Conservation (phyloP, 1,140 invertebrate genomes). For the Lepidurus apus region DNA sequence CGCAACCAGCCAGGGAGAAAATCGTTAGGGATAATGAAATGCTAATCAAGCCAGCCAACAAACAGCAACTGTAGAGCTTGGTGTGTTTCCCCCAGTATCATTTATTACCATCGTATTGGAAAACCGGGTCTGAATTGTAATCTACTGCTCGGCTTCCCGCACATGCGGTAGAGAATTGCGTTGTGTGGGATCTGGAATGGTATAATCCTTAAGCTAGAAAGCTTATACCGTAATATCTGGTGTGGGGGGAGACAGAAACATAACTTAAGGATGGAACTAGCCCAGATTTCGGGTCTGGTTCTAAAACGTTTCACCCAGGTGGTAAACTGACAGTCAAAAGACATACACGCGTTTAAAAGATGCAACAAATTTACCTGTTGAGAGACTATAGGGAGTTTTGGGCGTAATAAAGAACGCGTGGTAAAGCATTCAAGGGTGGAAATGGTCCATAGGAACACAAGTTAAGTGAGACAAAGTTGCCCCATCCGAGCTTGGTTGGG, state of each 20-base stretch:
- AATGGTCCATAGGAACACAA: background rate
- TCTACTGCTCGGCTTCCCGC: background rate
- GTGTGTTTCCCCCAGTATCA: background rate
- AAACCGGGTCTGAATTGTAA: background rate
- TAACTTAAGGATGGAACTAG: too few species aligned
- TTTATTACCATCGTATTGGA: background rate
- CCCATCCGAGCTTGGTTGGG: background rate
- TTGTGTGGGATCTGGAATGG: too few species aligned
- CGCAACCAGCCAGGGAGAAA: background rate
- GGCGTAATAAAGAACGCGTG: background rate
- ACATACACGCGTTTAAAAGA: background rate
- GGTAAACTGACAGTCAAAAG: too few species aligned
- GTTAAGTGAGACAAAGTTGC: conserved; percentile 15
- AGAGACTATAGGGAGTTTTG: background rate
- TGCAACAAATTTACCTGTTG: conserved; percentile 11
- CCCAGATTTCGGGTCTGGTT: too few species aligned
- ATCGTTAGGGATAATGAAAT: background rate
- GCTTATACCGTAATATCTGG: too few species aligned
- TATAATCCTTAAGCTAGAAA: too few species aligned
- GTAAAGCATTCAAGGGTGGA: conserved; percentile 14
- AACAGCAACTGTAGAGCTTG: background rate
- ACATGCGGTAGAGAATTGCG: too few species aligned
- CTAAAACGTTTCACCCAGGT: too few species aligned
- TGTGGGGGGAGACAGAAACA: too few species aligned
- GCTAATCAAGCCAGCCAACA: background rate